A percentile compares a stretch with the other conserved stretches of the same genome.
Conservation (phyloP, 2,113 vertebrate genomes). For the Xenopus tropicalis region DNA sequence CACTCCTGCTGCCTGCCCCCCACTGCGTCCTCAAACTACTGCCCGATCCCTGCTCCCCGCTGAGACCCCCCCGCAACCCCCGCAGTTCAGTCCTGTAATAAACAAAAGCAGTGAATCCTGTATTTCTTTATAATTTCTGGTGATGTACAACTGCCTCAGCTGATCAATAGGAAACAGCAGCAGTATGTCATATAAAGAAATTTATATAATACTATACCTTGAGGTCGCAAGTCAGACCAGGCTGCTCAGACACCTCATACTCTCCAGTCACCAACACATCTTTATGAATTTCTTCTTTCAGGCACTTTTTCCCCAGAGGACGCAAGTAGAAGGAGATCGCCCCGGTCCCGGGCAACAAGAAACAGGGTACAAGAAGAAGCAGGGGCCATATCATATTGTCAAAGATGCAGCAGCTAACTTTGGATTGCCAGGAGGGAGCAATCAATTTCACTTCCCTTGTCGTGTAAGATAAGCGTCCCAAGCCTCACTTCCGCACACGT, state of each 20-base stretch:
- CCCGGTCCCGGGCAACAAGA: slow-evolving; percentile 4
- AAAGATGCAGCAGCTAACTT: background rate
- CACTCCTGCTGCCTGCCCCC: no score
- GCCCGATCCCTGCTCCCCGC: no score
- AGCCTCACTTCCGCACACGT: background rate
- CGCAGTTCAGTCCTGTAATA: no score
- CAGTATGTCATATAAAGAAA: no score
- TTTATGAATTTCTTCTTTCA: slow-evolving; percentile 52
- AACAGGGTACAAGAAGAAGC: background rate
- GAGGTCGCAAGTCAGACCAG: slow-evolving; percentile 36
- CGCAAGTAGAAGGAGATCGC: slow-evolving; percentile 49
- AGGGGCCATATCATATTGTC: background rate
- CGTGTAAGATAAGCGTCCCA: slow-evolving; percentile 18
- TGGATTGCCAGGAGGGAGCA: background rate
- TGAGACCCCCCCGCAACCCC: no score
- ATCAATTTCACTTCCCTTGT: slow-evolving; percentile 11
- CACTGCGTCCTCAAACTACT: no score
- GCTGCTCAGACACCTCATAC: slow-evolving; percentile 46
- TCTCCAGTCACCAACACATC: slow-evolving; percentile 53
- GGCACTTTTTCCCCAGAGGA: slow-evolving; percentile 43
- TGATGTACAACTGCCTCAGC: no score
- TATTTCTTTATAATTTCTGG: no score
- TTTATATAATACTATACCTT: slow-evolving; percentile 9
- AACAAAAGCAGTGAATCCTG: no score
- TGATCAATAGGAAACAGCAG: no score